Base-by-base conservation (phyloP, 1,140 invertebrate species). In the Andricus grossulariae region DNA sequence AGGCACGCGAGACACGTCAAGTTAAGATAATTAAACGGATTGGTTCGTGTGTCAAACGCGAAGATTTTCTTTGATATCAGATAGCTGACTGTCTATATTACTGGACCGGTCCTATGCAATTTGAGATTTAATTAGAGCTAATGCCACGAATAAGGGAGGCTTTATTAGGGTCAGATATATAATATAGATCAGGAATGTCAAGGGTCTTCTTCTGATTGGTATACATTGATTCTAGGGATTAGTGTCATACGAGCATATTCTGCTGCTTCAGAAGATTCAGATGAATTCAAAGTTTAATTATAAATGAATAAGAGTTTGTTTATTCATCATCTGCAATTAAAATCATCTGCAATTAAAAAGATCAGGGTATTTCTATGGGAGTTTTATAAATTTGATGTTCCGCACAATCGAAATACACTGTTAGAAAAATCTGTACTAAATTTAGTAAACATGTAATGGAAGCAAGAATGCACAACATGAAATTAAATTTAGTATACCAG, bases 121-220 rank as follows among this genome's bases (percentile, higher is more conserved):
- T 86, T 83, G 86, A 88, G 83, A 87, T 88, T 87, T 86, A 88
- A 88, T 87, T 88, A 87, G 83, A 83, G 79, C 80, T 83, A 84
- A 86, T 88, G 77, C 80, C 76, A 45, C 77, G 73, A 73, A 13
- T 70, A 80, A 76, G 78, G 76, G 78, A 80, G 75, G 76, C 78
- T 79, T 79, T 82, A 71, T 75, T 73, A 79, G 83, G 82, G 82
- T 81, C 83, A 86, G 78, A 66, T 32, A 84, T 84, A 83, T 84
- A 83, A 82, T 80, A 78, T 74, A 55, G 73, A 54, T 66, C 50
- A 51, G 57, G 82, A 81, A 82, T 83, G 83, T 81, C 80, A 78
- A 79, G 76, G 80, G 74, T 83, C 79, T 81, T 83, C 76, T 80
- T 80, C 75, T 84, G 82, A 86, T 84, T 86, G 82, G 83, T 82